These are phyloP conservation scores for Buteo buteo DNA, from an alignment of 2,113 vertebrate species.

Conservation along the genomic window DNA sequence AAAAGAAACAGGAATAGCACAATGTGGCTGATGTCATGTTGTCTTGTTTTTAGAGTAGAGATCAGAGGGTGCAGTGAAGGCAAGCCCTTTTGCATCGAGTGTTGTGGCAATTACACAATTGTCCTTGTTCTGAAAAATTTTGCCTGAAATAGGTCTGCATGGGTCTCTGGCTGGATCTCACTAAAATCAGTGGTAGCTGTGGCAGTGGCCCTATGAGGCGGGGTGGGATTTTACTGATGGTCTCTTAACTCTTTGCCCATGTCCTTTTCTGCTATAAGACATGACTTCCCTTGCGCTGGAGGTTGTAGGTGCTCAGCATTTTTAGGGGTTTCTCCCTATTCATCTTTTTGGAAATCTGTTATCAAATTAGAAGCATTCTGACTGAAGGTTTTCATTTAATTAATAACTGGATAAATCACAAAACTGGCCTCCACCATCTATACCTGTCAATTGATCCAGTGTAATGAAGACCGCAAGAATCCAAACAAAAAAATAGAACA, in stretches of 20 bases:
- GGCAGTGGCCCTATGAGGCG: background rate
- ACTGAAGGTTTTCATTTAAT: background rate
- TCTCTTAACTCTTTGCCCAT: background rate
- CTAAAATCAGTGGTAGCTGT: background rate
- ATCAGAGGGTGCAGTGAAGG: conserved; percentile 10
- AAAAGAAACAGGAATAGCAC: conserved; percentile 23
- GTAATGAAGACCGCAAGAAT: background rate
- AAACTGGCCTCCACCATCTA: background rate
- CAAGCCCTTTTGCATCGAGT: background rate
- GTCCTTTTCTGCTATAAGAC: background rate
- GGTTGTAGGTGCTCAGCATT: background rate
- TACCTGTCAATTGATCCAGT: background rate
- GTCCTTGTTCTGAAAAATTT: conserved; percentile 4
- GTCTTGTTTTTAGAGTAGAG: conserved; percentile 27
- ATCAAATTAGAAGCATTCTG: background rate
- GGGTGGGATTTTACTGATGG: background rate
- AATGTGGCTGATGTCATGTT: background rate
- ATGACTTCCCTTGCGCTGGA: background rate
- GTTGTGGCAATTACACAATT: conserved; percentile 13
- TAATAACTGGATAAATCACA: background rate
- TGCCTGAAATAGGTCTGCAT: background rate
- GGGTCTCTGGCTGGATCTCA: background rate
- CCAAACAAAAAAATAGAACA: background rate
- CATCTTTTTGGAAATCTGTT: background rate
- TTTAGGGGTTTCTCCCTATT: background rate